Percentiles rank a stretch among this genome's conserved stretches.
phyloP scores from a whole-genome alignment of 2,797 vertebrate species.

The Chrysocyon brachyurus region DNA sequence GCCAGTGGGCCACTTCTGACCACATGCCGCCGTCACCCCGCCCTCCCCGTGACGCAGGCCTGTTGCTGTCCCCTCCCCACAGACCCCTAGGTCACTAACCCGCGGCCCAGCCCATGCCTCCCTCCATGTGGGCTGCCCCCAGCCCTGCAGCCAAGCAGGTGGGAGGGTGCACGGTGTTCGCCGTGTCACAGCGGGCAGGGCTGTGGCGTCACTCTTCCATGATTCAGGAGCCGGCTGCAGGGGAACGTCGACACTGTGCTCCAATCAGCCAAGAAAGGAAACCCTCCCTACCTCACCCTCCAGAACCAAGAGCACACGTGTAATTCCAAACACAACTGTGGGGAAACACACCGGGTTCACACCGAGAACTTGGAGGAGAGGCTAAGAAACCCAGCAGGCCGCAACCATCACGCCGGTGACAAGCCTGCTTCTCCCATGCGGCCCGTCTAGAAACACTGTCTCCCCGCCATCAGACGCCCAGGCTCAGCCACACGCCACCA shows the following conservation, averaged over 20 bases:
- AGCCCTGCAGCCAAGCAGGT: accelerated
- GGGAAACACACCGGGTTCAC: accelerated
- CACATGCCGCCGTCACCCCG: neutral
- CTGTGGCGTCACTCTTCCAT: neutral
- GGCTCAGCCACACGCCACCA: neutral
- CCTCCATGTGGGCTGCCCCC: neutral
- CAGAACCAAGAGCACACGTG: accelerated
- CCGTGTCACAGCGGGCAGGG: neutral
- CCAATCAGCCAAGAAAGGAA: neutral
- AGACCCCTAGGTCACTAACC: neutral
- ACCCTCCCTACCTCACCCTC: too few species aligned
- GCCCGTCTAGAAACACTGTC: neutral
- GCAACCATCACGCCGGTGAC: accelerated
- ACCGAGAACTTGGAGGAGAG: neutral
- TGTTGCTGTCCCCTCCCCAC: accelerated
- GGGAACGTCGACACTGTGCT: accelerated
- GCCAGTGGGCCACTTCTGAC: neutral
- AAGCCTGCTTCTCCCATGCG: neutral
- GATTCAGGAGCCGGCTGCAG: neutral
- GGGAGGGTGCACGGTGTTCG: neutral
- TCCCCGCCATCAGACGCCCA: too few species aligned
- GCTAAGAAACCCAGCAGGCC: accelerated
- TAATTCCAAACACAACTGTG: accelerated
- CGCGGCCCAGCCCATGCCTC: neutral
- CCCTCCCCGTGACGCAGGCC: neutral